These are phyloP conservation scores for Ceuthmochares aereus DNA, from an alignment of 2,113 vertebrate species.

Conservation along the genomic window DNA sequence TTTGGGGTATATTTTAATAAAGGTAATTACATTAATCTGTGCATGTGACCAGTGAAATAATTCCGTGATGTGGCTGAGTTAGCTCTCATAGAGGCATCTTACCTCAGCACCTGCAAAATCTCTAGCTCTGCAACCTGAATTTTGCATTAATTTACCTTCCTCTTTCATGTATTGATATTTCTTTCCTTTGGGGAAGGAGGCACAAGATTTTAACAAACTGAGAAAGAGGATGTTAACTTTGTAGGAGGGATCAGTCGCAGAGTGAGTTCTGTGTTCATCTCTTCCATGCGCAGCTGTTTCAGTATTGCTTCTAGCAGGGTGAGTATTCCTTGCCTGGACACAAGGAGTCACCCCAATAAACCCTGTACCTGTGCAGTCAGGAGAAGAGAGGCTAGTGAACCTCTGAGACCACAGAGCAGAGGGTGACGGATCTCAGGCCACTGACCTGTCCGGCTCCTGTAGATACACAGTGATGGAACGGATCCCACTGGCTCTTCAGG, in stretches of 20 bases:
- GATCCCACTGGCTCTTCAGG: not conserved
- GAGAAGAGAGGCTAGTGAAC: not conserved
- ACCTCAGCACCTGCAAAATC: conserved; percentile 36
- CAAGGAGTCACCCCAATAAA: not conserved
- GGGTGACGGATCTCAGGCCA: not conserved
- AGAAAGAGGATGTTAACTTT: not conserved
- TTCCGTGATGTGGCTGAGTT: conserved; percentile 4
- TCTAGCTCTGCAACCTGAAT: conserved; percentile 15
- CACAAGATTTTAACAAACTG: conserved; percentile 2
- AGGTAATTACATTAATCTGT: not conserved
- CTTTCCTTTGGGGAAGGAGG: conserved; percentile 29
- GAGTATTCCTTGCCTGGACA: not conserved
- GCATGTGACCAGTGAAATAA: not conserved
- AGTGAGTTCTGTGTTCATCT: not conserved
- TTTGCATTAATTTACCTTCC: conserved; percentile 8
- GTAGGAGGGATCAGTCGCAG: not conserved
- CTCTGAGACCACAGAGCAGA: rapidly evolving
- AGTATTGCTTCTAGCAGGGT: not conserved
- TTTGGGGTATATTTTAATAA: not conserved
- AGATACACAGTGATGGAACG: not conserved
- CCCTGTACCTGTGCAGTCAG: not conserved
- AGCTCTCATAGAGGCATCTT: not conserved
- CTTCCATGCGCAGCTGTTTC: not conserved
- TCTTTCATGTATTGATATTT: conserved; percentile 20
- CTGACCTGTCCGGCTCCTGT: not conserved